Evolutionary conservation across 1,140 invertebrate genomes (phyloP), one percentile per base, ranked within the genome.

Genomic region (Drosophila sturtevanti): DNA sequence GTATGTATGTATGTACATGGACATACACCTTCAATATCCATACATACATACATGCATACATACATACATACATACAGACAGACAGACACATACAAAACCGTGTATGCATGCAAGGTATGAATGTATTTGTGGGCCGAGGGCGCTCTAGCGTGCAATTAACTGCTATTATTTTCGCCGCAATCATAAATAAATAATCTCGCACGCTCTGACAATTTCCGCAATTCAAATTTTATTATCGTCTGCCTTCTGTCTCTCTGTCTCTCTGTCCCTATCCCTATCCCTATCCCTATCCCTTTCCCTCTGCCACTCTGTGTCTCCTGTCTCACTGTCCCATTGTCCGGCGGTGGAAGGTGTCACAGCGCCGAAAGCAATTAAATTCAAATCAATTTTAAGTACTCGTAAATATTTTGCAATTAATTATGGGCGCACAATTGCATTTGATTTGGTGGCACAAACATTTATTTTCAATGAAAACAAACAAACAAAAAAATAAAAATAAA

Each of bases 141-240:
- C 72, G 72, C 74, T 64, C 63, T 76, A 68, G 75, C 86, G 81
- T 85, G 81, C 89, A 91, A 91, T 91, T 91, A 91, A 90, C 79
- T 86, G 89, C 89, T 78, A 89, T 91, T 90, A 91, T 91, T 82
- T 89, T 84, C 82, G 72, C 89, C 75, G 76, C 76, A 91, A 91
- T 91, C 79, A 91, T 91, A 91, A 91, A 91, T 87, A 91, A 91
- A 91, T 91, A 90, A 91, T 91, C 90, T 87, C 63, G 74, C 89
- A 81, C 86, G 74, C 72, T 73, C 81, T 68, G 63, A 65, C 81
- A 77, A 79, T 82, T 90, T 90, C 72, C 81, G 76, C 86, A 85
- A 87, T 81, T 81, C 63, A 84, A 78, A 77, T 89, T 78, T 79
- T 80, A 89, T 90, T 81, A 72, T 78, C 63, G 77, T 55, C 77